Evolutionary conservation across 2,797 vertebrate genomes (phyloP).

Genomic region (Geotria australis): DNA sequence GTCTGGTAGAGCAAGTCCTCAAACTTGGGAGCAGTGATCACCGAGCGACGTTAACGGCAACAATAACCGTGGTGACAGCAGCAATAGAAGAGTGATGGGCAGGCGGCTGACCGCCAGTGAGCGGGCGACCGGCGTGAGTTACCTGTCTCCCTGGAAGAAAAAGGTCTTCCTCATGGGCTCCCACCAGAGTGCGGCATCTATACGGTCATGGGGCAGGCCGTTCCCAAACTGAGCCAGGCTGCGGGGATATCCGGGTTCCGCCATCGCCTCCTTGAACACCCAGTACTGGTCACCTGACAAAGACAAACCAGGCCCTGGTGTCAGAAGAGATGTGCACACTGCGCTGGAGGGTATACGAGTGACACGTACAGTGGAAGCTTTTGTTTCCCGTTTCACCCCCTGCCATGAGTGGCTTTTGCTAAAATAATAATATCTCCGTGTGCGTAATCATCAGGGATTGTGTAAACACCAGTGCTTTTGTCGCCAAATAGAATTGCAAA

Average conservation of each 20-base stretch:
- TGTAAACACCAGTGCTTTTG: no score
- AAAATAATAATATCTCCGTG: no score
- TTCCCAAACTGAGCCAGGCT: slow-evolving; percentile 33
- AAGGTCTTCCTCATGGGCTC: slow-evolving; percentile 55
- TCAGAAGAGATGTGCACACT: no score
- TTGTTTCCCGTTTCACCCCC: no score
- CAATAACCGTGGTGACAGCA: background rate
- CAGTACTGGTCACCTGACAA: slow-evolving; percentile 43
- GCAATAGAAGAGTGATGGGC: background rate
- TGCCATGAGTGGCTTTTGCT: no score
- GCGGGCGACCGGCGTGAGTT: background rate
- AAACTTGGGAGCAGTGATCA: no score
- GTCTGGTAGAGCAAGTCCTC: no score
- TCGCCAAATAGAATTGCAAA: no score
- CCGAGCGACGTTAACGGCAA: background rate
- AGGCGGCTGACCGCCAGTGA: background rate
- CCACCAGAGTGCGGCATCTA: slow-evolving; percentile 54
- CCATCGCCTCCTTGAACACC: slow-evolving; percentile 42
- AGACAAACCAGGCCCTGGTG: background rate
- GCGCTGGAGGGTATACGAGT: no score
- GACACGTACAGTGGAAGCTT: no score
- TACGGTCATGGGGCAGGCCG: slow-evolving; percentile 34
- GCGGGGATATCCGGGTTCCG: slow-evolving; percentile 47
- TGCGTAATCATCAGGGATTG: no score
- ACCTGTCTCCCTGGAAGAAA: slow-evolving; percentile 58